phyloP scores from a whole-genome alignment of 2,888 invertebrate genomes.

The Epsilonema sp. region DNA sequence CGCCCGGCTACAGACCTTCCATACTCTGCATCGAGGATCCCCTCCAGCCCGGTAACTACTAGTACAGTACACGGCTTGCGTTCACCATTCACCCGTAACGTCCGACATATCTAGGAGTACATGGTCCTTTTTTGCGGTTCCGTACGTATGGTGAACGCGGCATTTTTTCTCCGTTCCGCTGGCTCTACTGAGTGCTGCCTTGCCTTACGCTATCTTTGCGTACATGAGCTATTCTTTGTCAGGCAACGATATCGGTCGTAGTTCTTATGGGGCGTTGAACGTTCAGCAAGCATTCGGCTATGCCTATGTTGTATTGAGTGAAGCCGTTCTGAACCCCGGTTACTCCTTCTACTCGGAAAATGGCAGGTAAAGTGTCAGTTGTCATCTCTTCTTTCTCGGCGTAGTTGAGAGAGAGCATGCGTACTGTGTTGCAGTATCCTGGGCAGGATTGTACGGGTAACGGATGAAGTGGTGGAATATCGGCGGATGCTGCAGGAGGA shows the following conservation, averaged over 20 bases:
- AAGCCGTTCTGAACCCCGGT: background rate
- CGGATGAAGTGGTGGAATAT: constrained; percentile 67
- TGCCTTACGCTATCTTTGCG: too few species aligned
- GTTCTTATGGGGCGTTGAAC: constrained; percentile 77
- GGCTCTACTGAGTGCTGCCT: constrained; percentile 1
- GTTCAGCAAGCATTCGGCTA: constrained; percentile 86
- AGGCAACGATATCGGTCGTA: constrained; percentile 90
- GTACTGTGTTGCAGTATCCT: constrained; percentile 45
- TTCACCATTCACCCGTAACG: too few species aligned
- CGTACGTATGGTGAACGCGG: background rate
- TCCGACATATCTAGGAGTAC: too few species aligned
- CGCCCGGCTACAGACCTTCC: constrained; percentile 72
- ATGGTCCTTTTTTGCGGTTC: constrained; percentile 1
- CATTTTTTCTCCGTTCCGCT: constrained; percentile 3
- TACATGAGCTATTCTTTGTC: too few species aligned
- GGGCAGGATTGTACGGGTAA: constrained; percentile 72
- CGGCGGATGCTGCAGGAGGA: constrained; percentile 45
- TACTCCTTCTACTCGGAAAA: background rate
- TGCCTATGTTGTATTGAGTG: constrained; percentile 56
- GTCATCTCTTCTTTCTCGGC: too few species aligned
- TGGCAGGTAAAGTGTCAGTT: too few species aligned
- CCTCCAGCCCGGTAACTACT: constrained; percentile 50
- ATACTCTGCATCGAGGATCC: constrained; percentile 94
- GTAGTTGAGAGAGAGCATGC: too few species aligned
- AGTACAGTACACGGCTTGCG: too few species aligned